phyloP scores from a whole-genome alignment of 2,797 vertebrate species.

The Pseudotriccus pelzelni region DNA sequence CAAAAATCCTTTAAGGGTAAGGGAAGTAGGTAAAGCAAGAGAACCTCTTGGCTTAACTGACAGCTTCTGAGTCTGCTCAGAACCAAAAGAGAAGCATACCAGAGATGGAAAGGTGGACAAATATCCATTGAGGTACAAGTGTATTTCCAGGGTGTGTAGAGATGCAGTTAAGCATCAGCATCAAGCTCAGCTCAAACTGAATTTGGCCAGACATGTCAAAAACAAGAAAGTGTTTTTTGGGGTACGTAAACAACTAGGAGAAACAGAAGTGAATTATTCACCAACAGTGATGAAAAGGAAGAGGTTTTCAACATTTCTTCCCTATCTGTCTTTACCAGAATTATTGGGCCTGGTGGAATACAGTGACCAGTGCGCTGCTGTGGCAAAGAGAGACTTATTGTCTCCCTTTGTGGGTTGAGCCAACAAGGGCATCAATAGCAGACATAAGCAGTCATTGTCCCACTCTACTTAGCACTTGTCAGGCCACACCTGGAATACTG shows the following conservation, averaged over 20 bases:
- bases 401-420: not conserved
- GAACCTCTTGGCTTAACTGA: not conserved
- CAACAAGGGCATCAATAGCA: not conserved
- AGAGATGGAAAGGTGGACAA: not conserved
- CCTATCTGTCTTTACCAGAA: not conserved
- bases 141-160: not conserved
- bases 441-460: not conserved
- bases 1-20: not conserved
- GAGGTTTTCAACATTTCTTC: not conserved
- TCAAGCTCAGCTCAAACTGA: not conserved
- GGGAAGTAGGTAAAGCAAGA: not conserved
- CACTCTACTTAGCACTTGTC: not conserved
- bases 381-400: not conserved
- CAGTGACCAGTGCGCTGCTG: not conserved
- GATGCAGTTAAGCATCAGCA: not conserved
- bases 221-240: not conserved
- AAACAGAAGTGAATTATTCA: not conserved
- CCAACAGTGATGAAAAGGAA: not conserved
- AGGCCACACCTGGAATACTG: not conserved
- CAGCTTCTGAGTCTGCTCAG: not conserved
- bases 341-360: not conserved
- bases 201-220: not conserved
- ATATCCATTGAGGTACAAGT: not conserved
- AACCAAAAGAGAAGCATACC: not conserved
- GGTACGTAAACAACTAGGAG: not conserved